A percentile compares a stretch with the other conserved stretches of the same genome.
Evolutionary conservation across 2,888 invertebrate species (phyloP).

Genomic region (Uropetala carovei): DNA sequence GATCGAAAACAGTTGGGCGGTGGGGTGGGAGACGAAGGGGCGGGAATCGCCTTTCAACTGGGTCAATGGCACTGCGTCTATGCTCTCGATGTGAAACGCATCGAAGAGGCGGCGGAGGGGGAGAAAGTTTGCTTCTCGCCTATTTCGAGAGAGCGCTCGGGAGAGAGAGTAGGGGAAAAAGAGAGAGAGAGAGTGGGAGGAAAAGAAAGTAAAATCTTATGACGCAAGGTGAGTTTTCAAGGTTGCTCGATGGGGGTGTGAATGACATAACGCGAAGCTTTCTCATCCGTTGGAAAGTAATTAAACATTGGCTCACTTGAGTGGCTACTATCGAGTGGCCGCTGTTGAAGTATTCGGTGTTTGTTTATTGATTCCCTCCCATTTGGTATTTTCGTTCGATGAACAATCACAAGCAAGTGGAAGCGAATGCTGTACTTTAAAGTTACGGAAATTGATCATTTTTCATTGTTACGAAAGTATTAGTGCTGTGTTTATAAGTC

Average conservation of each 20-base stretch:
- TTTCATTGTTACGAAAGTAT: too few species aligned
- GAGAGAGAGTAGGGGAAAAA: background rate
- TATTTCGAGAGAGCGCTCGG: background rate
- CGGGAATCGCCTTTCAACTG: background rate
- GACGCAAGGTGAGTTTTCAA: constrained; percentile 58
- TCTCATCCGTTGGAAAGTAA: background rate
- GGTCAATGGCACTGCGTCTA: constrained; percentile 54
- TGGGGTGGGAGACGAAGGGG: background rate
- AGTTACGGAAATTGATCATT: too few species aligned
- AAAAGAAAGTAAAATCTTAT: constrained; percentile 51
- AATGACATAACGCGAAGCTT: background rate
- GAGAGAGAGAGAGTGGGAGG: background rate
- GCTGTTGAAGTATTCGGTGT: too few species aligned
- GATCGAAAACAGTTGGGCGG: too few species aligned
- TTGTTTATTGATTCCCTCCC: too few species aligned
- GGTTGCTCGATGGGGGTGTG: constrained; percentile 6
- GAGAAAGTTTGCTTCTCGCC: background rate
- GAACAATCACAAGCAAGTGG: too few species aligned
- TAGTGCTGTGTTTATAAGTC: too few species aligned
- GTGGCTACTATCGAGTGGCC: too few species aligned
- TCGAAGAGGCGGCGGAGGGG: background rate
- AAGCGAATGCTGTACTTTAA: too few species aligned
- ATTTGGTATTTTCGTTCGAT: too few species aligned
- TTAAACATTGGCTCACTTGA: background rate
- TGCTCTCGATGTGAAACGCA: background rate